Evolutionary conservation across 2,888 invertebrate genomes (phyloP), one percentile per base, ranked within the genome.

Genomic region (Drosophila hawaiiensis): DNA sequence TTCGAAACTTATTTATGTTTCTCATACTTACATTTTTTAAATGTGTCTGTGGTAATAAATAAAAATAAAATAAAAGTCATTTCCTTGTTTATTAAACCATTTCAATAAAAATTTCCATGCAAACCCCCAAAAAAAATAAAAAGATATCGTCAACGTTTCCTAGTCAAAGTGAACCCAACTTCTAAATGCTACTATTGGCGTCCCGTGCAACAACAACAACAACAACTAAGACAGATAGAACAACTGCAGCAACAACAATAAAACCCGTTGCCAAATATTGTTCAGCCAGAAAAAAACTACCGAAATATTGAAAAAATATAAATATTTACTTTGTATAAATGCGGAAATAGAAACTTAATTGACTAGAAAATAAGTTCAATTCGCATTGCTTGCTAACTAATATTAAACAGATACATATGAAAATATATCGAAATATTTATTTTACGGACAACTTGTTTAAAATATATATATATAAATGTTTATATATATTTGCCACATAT

Each of bases 301-400:
- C 54, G 68, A 63, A 25, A 65, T 70, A 47, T 47, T 16, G 16
- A 25, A 39, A 77, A 69, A 52, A 50, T n/a, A 31, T n/a, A 41
- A 10, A 31, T n/a, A 64, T 41, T 33, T 68, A 55, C 55, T 76
- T 67, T 69, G 65, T 70, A 68, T 53, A 70, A 58, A 68, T 65
- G 35, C 41, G 52, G 52, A 61, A 54, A 63, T 39, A 49, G 19
- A 64, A 63, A 50, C 65, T 56, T 82, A 56, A 61, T 68, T 49
- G 66, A 76, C 39, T 87, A 87, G 80, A 19, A 35, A 29, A 29
- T 83, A 84, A 88, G 83, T 83, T 83, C 28, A 62, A 68, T 66
- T 77, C 66, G 83, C 88, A 87, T 81, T 83, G 89, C 84, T 88
- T 88, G 73, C 85, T 78, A 80, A 70, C 59, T 66, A 63, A 74